These are phyloP conservation scores for Anthoscopus minutus DNA, from an alignment of 2,113 vertebrate genomes.

Conservation along the genomic window DNA sequence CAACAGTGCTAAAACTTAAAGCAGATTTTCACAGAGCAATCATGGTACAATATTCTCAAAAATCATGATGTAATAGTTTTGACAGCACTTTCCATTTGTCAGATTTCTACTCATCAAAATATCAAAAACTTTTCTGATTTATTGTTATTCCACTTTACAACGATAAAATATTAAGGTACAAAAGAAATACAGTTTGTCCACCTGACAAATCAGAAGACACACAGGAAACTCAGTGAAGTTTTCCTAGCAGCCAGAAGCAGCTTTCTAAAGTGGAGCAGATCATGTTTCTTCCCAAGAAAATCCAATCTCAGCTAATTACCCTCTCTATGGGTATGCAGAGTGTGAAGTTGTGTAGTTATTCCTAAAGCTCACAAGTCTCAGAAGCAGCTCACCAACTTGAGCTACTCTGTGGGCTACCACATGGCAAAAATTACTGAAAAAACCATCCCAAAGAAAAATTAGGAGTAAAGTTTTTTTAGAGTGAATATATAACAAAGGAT, in stretches of 20 bases:
- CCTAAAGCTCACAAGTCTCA: neutral
- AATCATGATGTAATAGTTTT: neutral
- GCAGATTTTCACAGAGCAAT: neutral
- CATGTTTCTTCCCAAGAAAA: neutral
- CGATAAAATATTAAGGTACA: neutral
- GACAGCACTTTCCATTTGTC: neutral
- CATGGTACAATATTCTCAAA: neutral
- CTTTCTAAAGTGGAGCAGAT: neutral
- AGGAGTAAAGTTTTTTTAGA: neutral
- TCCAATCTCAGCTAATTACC: neutral
- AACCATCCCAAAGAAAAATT: neutral
- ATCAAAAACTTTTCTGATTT: neutral
- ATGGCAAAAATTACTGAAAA: neutral
- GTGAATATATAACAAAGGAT: neutral
- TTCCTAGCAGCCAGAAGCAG: neutral
- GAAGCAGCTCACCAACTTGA: neutral
- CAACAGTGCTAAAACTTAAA: neutral
- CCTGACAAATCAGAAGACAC: neutral
- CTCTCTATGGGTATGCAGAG: neutral
- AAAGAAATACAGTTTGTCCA: neutral
- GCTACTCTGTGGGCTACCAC: neutral
- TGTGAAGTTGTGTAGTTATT: neutral
- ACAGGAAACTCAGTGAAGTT: neutral
- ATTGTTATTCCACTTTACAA: neutral
- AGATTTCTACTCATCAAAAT: neutral